Evolutionary conservation across 2,113 vertebrate species (phyloP).

Genomic region (Zosterops borbonicus): DNA sequence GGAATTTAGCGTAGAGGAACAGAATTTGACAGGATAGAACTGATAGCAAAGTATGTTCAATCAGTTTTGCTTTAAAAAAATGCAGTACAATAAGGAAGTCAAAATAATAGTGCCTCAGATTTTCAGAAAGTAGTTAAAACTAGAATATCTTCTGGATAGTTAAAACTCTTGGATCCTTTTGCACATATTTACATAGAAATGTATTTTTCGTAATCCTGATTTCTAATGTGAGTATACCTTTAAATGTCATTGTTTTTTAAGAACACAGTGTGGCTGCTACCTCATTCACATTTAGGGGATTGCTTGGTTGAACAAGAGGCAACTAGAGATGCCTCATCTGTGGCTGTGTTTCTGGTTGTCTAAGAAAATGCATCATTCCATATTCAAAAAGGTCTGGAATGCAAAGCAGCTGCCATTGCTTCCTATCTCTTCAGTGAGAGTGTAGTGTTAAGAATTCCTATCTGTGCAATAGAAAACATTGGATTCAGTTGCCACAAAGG

Average conservation of each 20-base stretch:
- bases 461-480: background rate
- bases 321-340: background rate
- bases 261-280: background rate
- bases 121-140: background rate
- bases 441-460: background rate
- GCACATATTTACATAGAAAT: background rate
- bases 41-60: background rate
- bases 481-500: background rate
- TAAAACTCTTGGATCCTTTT: background rate
- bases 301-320: background rate
- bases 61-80: slow-evolving; percentile 18
- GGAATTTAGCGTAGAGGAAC: background rate
- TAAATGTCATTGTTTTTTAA: background rate
- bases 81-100: background rate
- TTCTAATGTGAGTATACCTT: background rate
- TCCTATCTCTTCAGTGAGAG: background rate
- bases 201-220: background rate
- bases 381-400: background rate
- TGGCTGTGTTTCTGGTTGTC: background rate
- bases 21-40: background rate
- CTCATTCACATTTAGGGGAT: background rate
- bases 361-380: background rate
- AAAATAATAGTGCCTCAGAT: background rate
- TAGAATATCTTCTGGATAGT: background rate
- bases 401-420: background rate